Evolutionary conservation across 1,140 invertebrate genomes (phyloP).

Genomic region (Chrysomallon squamiferum): DNA sequence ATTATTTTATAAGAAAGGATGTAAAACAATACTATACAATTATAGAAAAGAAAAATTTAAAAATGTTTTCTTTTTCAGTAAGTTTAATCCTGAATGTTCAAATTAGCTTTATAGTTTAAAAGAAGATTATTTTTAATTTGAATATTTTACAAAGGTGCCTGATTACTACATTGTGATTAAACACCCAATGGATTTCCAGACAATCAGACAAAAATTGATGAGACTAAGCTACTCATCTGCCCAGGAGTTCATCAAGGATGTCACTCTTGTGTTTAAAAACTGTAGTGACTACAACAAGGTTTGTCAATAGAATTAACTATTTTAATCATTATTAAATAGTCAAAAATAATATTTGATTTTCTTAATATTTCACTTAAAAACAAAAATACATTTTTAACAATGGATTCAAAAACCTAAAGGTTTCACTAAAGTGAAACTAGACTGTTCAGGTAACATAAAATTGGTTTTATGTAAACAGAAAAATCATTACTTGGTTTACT

Average conservation of each 20-base stretch:
- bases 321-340: background rate
- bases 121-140: too few species aligned
- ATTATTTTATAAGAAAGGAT: too few species aligned
- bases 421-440: too few species aligned
- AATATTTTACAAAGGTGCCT: too few species aligned
- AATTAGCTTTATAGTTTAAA: too few species aligned
- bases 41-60: too few species aligned
- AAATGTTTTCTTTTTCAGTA: too few species aligned
- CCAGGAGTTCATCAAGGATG: conserved; percentile 53
- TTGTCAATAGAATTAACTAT: background rate
- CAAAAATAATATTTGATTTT: background rate
- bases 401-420: background rate
- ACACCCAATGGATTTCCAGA: conserved; percentile 56
- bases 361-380: too few species aligned
- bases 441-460: background rate
- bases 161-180: conserved; percentile 56
- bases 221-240: conserved; percentile 49
- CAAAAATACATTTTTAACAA: background rate
- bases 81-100: too few species aligned
- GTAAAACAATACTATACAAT: too few species aligned
- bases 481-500: too few species aligned
- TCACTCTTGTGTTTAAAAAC: conserved; percentile 53
- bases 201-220: conserved; percentile 49
- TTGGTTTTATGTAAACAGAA: background rate
- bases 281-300: conserved; percentile 53